These are phyloP conservation scores for Archivesica marissinica DNA, from an alignment of 1,140 invertebrate genomes.

Conservation along the genomic window DNA sequence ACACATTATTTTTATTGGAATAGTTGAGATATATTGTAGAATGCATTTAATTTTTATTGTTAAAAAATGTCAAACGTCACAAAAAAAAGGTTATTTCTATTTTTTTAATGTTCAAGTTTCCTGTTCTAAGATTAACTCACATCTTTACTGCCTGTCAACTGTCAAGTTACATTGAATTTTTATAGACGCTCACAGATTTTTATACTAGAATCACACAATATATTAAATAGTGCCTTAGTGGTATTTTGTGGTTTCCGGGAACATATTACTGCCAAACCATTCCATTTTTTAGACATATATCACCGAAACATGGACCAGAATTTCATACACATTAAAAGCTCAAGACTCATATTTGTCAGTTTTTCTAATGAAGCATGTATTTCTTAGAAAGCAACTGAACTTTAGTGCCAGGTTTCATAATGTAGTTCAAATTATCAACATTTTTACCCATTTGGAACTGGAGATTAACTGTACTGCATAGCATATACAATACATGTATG, in stretches of 20 bases:
- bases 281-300: slow-evolving; percentile 21
- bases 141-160: slow-evolving; percentile 19
- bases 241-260: slow-evolving; percentile 24
- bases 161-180: not conserved
- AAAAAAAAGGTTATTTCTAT: slow-evolving; percentile 26
- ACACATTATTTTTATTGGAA: slow-evolving; percentile 23
- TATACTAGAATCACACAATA: not conserved
- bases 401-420: not conserved
- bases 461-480: no score
- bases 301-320: not conserved
- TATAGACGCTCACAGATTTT: not conserved
- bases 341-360: not conserved
- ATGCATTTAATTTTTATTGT: slow-evolving; percentile 41
- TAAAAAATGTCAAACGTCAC: slow-evolving; percentile 5
- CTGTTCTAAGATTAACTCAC: not conserved
- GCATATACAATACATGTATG: not conserved
- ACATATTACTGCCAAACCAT: slow-evolving; percentile 36
- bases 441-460: no score
- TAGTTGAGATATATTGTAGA: slow-evolving; percentile 26
- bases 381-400: no score
- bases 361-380: not conserved
- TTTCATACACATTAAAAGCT: not conserved
- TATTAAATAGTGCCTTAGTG: slow-evolving; percentile 19
- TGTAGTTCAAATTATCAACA: not conserved
- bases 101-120: slow-evolving; percentile 38